phyloP scores from a whole-genome alignment of 1,140 invertebrate genomes.

The Drosophila ambigua region DNA sequence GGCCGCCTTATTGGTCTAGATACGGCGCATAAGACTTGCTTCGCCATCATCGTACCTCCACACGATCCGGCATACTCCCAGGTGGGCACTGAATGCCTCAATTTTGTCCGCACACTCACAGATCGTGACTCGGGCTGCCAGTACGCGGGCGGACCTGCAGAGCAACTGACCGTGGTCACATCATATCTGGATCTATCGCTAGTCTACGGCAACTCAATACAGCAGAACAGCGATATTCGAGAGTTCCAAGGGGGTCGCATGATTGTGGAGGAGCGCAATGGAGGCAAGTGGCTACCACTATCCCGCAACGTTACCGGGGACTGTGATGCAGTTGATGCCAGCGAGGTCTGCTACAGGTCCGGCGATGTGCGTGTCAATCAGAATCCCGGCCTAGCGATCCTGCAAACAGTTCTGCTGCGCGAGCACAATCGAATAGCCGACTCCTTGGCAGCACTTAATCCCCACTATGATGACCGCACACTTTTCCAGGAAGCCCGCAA shows the following conservation, averaged over 20 bases:
- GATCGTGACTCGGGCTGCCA: slow-evolving; percentile 88
- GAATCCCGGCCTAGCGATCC: slow-evolving; percentile 90
- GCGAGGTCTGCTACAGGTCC: slow-evolving; percentile 89
- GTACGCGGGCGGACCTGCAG: slow-evolving; percentile 86
- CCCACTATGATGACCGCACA: slow-evolving; percentile 94
- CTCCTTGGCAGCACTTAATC: slow-evolving; percentile 89
- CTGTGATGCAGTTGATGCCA: slow-evolving; percentile 86
- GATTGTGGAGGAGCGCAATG: slow-evolving; percentile 86
- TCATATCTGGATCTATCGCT: slow-evolving; percentile 93
- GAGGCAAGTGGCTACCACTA: slow-evolving; percentile 89
- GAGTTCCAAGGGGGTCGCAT: slow-evolving; percentile 88
- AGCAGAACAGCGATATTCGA: slow-evolving; percentile 87
- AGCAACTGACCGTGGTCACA: slow-evolving; percentile 93
- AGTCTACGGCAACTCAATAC: slow-evolving; percentile 91
- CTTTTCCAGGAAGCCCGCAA: slow-evolving; percentile 94
- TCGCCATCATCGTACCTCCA: slow-evolving; percentile 92
- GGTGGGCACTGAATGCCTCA: slow-evolving; percentile 90
- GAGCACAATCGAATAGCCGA: slow-evolving; percentile 96
- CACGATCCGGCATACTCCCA: slow-evolving; percentile 92
- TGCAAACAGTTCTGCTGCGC: slow-evolving; percentile 93
- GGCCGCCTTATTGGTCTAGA: slow-evolving; percentile 86
- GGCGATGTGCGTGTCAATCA: slow-evolving; percentile 95
- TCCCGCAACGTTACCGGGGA: slow-evolving; percentile 87
- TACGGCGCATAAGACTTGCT: slow-evolving; percentile 87
- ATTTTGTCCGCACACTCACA: slow-evolving; percentile 92